phyloP scores from a whole-genome alignment of 2,113 vertebrate species.

The Arvicanthis niloticus region DNA sequence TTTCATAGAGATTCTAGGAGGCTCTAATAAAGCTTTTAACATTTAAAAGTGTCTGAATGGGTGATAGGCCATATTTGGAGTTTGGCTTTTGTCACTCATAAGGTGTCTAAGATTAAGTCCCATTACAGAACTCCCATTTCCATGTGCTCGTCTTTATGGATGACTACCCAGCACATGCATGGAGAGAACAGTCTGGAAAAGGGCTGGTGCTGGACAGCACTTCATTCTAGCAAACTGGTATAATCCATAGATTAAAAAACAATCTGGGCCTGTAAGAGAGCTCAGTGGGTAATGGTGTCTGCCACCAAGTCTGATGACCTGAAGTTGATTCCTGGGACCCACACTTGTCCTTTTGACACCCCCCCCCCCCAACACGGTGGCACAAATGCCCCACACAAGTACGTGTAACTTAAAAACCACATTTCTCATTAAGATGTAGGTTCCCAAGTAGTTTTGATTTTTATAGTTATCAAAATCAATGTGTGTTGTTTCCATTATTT shows the following conservation, averaged over 20 bases:
- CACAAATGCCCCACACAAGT: background rate
- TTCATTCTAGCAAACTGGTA: background rate
- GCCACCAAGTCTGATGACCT: background rate
- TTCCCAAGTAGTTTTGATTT: background rate
- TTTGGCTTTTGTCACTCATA: background rate
- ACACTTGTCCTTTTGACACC: background rate
- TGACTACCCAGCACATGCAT: background rate
- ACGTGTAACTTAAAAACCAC: background rate
- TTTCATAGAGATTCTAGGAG: background rate
- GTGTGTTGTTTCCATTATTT: background rate
- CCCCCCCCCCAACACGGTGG: background rate
- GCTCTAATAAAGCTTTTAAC: background rate
- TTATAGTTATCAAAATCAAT: background rate
- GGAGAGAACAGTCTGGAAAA: background rate
- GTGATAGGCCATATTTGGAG: background rate
- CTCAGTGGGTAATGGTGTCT: background rate
- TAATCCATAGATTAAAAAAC: no score
- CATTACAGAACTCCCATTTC: background rate
- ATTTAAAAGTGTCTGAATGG: background rate
- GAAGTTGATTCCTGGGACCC: background rate
- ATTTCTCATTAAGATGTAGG: background rate
- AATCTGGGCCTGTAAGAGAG: background rate
- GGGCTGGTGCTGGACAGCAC: background rate
- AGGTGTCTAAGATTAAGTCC: conserved; percentile 1
- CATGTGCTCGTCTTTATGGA: background rate